Base-by-base conservation (phyloP, 2,888 invertebrate genomes). In the Brachycybe producta region DNA sequence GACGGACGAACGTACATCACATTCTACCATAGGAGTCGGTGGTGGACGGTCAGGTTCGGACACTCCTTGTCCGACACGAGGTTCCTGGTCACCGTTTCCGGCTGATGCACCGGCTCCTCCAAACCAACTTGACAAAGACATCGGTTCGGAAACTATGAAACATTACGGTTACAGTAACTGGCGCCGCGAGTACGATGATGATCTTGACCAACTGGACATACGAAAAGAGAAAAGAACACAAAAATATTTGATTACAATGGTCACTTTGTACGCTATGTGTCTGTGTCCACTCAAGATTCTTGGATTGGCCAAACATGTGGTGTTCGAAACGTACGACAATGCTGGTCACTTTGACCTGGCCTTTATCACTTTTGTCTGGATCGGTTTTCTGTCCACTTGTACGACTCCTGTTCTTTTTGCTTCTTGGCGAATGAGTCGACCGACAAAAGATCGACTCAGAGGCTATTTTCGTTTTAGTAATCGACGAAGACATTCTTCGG, bases 301-400 rank as follows among this genome's bases (percentile, higher is more conserved):
- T 11, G 65, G 75, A 54, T 67, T 82, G 39, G 78, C 77, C 0
- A 73, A 76, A 43, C 72, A 79, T 58, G 75, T 77, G 36, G 68
- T 80, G 41, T 70, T 73, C 48, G 82, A 82, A 63, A 80, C 79
- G 0, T 78, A 80, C 60, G 77, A 78, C 54, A 81, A 80, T 62
- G 73, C 72, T 41, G 74, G 72, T 32, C 76, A 78, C 59, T 77
- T 80, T 55, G 81, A 82, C 60, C 73, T 81, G 45, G 77, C 76
- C 2, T 82, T 76, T 62, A 71, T 77, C 41, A 72, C 77, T 61
- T 77, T 81, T 59, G 77, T 80, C 5, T 81, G 80, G 79, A 67
- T 81, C 49, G 80, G 77, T 1, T 82, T 80, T 59, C 60, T 80
- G 51, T 79, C 81, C 5, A 77, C 77, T 0, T 75, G 79, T 51